phyloP scores from a whole-genome alignment of 1,140 invertebrate species.

The Augochlora pura region DNA sequence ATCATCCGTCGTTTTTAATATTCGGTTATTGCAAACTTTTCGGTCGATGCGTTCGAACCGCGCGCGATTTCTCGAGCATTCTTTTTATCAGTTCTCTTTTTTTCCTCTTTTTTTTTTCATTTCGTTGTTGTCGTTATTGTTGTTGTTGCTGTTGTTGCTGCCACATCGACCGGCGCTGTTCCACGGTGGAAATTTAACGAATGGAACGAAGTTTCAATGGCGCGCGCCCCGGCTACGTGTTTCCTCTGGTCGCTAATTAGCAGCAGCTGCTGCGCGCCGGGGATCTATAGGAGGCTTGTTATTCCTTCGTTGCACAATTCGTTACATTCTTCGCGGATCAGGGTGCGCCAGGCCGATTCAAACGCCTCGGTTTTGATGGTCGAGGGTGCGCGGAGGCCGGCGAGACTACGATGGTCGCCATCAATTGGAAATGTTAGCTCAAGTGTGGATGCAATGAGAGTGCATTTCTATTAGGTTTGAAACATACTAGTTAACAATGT shows the following conservation, averaged over 20 bases:
- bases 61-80: constrained; percentile 7
- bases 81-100: background rate
- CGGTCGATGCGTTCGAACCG: constrained; percentile 2
- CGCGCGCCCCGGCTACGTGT: constrained; percentile 1
- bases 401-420: no score
- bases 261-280: background rate
- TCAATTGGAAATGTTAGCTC: no score
- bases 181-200: constrained; percentile 8
- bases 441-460: no score
- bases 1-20: constrained; percentile 56
- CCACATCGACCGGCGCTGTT: background rate
- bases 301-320: constrained; percentile 11
- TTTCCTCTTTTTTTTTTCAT: no score
- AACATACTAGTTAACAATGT: no score
- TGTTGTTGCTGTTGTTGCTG: background rate
- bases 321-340: background rate
- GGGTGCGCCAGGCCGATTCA: background rate
- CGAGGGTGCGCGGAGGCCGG: no score
- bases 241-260: constrained; percentile 15
- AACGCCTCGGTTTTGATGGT: background rate
- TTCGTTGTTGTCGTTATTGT: no score
- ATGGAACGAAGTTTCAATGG: constrained; percentile 17
- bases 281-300: background rate
- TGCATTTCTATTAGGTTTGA: no score
- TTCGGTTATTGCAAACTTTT: constrained; percentile 55